phyloP scores from a whole-genome alignment of 2,113 vertebrate genomes.

The Casuarius casuarius region DNA sequence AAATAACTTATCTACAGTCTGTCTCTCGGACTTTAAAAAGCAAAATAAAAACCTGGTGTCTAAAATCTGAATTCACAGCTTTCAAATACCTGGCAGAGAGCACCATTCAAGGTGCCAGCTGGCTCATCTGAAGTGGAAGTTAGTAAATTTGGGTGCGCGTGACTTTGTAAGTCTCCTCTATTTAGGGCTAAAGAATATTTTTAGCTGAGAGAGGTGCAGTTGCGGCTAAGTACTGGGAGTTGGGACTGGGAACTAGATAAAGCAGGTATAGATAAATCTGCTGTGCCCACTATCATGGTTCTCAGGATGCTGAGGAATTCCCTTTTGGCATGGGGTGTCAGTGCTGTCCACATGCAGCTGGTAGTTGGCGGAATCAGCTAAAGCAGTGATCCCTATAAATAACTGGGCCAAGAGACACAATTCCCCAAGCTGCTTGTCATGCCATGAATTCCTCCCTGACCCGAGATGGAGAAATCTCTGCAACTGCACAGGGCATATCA shows the following conservation, averaged over 20 bases:
- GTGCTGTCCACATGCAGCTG: not conserved
- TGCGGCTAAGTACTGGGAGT: not conserved
- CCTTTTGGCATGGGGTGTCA: accelerated
- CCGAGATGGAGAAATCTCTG: not conserved
- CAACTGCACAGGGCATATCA: no score
- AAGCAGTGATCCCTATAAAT: not conserved
- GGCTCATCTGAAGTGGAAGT: not conserved
- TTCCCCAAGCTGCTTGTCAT: not conserved
- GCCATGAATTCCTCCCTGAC: accelerated
- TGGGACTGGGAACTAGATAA: not conserved
- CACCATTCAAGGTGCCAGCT: accelerated
- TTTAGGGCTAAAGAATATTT: not conserved
- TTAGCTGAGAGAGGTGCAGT: not conserved
- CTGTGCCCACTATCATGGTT: not conserved
- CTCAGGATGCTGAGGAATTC: not conserved
- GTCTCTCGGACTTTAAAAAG: not conserved
- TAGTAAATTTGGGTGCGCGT: not conserved
- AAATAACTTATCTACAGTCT: no score
- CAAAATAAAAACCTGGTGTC: accelerated
- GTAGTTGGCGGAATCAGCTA: not conserved
- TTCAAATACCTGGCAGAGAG: not conserved
- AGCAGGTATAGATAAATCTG: accelerated
- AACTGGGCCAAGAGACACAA: not conserved
- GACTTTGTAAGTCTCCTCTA: not conserved
- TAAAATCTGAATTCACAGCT: not conserved